Evolutionary conservation across 2,113 vertebrate genomes (phyloP).

Genomic region (Fregetta grallaria): DNA sequence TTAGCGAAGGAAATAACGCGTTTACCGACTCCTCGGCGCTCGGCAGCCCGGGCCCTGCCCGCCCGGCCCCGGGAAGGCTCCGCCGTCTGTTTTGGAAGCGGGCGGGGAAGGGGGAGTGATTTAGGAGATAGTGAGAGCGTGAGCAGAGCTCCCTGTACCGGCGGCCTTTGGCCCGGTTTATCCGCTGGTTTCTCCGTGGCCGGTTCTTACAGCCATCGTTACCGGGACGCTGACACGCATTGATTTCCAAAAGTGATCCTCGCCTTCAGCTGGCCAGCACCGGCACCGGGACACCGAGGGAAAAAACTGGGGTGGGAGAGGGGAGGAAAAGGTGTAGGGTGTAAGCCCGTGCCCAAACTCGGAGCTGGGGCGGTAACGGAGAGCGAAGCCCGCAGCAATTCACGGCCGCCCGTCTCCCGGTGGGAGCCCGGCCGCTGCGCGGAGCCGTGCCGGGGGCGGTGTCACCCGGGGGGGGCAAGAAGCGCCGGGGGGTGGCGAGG

Average conservation of each 20-base stretch:
- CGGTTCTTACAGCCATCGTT: neutral
- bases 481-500: too few relatives aligned
- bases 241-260: neutral
- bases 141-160: neutral
- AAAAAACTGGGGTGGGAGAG: neutral
- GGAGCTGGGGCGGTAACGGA: neutral
- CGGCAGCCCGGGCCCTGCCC: neutral
- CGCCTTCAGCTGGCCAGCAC: neutral
- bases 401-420: neutral
- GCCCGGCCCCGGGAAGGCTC: neutral
- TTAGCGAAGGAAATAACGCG: neutral
- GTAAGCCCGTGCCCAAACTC: neutral
- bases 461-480: accelerated
- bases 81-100: neutral
- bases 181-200: neutral
- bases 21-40: neutral
- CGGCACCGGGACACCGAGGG: neutral
- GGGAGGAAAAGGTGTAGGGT: neutral
- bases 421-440: neutral
- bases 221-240: neutral
- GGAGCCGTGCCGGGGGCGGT: neutral
- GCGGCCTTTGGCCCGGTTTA: neutral
- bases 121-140: neutral
- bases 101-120: neutral
- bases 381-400: accelerated